Percentiles rank a stretch among this genome's conserved stretches.
These are phyloP conservation scores for Dryocosmus kuriphilus DNA, from an alignment of 2,888 invertebrate genomes.

Conservation along the genomic window DNA sequence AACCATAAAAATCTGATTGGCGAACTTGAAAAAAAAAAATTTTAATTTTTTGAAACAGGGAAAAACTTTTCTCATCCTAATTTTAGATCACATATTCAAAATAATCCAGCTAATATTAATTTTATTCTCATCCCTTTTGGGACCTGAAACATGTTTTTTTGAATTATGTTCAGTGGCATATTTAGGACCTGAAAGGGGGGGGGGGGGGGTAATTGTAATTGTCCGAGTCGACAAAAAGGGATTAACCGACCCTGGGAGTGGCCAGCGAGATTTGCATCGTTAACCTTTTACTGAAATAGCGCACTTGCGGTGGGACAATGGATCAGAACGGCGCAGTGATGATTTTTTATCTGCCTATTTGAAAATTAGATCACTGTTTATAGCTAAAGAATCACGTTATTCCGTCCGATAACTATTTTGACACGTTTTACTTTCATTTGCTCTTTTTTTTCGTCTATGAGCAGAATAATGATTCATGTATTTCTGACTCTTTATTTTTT, in stretches of 20 bases:
- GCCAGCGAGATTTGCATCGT: slow-evolving; percentile 8
- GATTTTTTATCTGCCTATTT: background rate
- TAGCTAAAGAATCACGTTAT: background rate
- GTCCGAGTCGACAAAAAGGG: background rate
- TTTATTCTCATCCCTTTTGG: too few species aligned
- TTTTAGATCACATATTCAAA: too few species aligned
- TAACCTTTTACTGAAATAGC: slow-evolving; percentile 10
- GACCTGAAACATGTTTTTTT: background rate
- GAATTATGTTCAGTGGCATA: background rate
- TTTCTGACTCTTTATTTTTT: background rate
- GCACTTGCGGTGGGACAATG: background rate
- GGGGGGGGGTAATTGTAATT: background rate
- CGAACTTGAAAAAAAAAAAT: too few species aligned
- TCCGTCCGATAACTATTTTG: background rate
- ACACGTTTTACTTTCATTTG: background rate
- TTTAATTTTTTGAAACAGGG: too few species aligned
- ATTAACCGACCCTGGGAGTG: background rate
- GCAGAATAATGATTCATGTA: background rate
- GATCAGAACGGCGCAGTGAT: background rate
- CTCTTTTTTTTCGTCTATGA: background rate
- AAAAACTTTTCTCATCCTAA: too few species aligned
- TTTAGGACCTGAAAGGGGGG: background rate
- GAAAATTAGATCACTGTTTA: background rate
- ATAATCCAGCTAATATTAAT: too few species aligned
- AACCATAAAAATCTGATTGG: too few species aligned